phyloP scores from a whole-genome alignment of 2,113 vertebrate genomes.

The Bambusicola thoracicus region DNA sequence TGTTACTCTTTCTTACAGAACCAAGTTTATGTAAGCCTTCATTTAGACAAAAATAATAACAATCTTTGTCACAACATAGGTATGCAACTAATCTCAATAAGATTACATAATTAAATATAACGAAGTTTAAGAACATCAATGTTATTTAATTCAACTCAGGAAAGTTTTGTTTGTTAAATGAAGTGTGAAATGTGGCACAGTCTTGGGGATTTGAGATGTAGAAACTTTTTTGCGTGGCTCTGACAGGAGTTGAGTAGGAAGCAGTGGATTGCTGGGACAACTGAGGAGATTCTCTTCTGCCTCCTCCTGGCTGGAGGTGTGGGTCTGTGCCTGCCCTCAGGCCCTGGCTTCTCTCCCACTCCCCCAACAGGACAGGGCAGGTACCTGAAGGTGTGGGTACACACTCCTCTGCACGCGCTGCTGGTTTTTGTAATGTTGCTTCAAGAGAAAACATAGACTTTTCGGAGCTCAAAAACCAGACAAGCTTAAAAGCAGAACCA shows the following conservation, averaged over 20 bases:
- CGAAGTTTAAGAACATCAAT: background rate
- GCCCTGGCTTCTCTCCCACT: background rate
- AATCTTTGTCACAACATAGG: background rate
- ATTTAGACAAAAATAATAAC: background rate
- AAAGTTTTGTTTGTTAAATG: background rate
- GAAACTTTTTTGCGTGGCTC: background rate
- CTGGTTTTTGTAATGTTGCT: background rate
- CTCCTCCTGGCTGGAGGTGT: background rate
- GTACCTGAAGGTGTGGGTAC: background rate
- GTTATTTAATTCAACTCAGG: background rate
- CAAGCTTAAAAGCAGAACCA: background rate
- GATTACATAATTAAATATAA: background rate
- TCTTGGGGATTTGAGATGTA: background rate
- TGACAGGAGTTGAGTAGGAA: background rate
- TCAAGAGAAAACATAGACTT: background rate
- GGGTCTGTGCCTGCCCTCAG: background rate
- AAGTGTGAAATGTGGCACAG: background rate
- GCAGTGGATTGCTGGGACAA: background rate
- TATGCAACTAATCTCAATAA: background rate
- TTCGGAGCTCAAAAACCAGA: background rate
- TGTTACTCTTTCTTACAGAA: background rate
- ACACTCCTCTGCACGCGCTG: background rate
- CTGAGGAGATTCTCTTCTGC: background rate
- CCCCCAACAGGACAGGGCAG: background rate
- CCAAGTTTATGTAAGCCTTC: background rate